Evolutionary conservation across 64 coral and sea anemone genomes (phyloP), one percentile per base, ranked within the genome.

Genomic region (Cladopsammia gracilis): DNA sequence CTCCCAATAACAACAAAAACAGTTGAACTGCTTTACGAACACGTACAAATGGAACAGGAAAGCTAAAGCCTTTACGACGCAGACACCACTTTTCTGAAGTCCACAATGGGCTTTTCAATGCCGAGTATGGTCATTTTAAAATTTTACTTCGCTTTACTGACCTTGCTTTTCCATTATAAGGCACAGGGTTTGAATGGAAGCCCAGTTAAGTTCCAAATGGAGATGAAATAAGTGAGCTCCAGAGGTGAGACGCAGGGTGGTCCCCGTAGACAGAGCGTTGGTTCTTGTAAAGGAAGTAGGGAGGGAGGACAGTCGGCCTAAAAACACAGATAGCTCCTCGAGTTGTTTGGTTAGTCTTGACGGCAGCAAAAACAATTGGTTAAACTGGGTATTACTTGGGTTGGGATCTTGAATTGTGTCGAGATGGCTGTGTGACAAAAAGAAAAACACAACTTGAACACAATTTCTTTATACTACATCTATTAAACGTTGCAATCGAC

Each of bases 201-300:
- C 87, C 82, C 88, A 91, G n/a, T 83, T 91, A 12, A 95, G 46
- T 66, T 95, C 94, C 49, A 95, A 68, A 78, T 95, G 78, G 48
- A 95, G 75, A 87, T 95, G 94, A 73, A 95, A 86, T 57, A 85
- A 52, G 48, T 95, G 94, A 4, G 43, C 73, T 48, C 73, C 89
- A 13, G 94, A 72, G 0, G 89, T 73, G 7, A 89, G 56, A 10
- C 93, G 77, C 12, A 57, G 49, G 19, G 85, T 26, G 25, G 76
- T 48, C 5, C 79, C 56, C 14, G 45, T 14, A 49, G 54, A 13
- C 18, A 83, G 20, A 5, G 34, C 47, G 57, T 91, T 85, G 51
- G 64, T 67, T 64, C 75, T 90, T 1, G 78, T 49, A 34, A 91
- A 76, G 6, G 75, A 91, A 48, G 81, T 14, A 18, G 88, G 83